Percentiles rank a stretch among this genome's conserved stretches.
Evolutionary conservation across 2,113 vertebrate species (phyloP).

Genomic region (Chionis minor): DNA sequence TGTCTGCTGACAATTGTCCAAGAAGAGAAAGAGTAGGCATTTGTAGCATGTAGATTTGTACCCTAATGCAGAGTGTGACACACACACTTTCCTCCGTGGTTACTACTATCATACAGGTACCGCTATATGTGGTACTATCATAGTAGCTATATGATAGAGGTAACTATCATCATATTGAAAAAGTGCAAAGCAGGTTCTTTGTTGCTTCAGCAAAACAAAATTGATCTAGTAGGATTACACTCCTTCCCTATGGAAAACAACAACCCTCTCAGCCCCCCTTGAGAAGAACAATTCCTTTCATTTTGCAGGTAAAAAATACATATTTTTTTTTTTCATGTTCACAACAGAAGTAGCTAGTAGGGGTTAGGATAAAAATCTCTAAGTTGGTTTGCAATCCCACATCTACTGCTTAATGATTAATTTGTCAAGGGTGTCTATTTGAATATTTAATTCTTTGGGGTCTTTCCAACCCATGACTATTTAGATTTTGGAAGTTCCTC

Average conservation of each 20-base stretch:
- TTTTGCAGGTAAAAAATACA: background rate
- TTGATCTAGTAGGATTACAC: background rate
- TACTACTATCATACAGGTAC: background rate
- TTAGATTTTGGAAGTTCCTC: background rate
- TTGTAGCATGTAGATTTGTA: background rate
- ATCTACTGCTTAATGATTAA: background rate
- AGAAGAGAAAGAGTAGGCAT: background rate
- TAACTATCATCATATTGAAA: background rate
- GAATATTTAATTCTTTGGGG: background rate
- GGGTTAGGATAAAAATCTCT: background rate
- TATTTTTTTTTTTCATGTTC: background rate
- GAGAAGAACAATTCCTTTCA: background rate
- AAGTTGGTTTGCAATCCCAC: background rate
- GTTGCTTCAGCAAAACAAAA: background rate
- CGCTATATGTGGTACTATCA: background rate
- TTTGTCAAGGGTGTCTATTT: background rate
- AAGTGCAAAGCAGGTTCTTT: background rate
- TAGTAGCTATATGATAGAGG: background rate
- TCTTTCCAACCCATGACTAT: background rate
- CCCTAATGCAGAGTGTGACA: rapidly evolving
- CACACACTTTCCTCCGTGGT: background rate
- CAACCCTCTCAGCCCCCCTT: background rate
- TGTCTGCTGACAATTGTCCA: background rate
- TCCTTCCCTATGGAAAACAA: background rate
- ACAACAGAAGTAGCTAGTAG: background rate